Conservation (phyloP, 2,113 vertebrate genomes). For the Equus quagga region DNA sequence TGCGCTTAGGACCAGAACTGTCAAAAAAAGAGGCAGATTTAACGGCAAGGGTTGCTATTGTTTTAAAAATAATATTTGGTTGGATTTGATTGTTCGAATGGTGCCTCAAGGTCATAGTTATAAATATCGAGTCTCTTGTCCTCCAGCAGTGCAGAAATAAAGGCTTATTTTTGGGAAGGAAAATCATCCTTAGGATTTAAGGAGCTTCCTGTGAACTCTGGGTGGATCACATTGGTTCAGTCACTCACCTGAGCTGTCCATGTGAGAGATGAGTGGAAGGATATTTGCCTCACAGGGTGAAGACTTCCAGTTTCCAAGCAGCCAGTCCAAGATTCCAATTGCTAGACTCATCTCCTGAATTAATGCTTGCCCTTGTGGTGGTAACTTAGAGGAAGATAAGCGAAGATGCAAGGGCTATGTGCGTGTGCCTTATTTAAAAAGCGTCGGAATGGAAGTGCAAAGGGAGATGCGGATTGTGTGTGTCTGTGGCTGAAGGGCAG, state of each 20-base stretch:
- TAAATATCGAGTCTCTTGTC: neutral
- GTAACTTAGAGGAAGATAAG: neutral
- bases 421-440: neutral
- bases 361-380: neutral
- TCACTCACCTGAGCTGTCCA: neutral
- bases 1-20: neutral
- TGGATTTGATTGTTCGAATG: neutral
- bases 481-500: neutral
- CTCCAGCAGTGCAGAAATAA: neutral
- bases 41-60: neutral
- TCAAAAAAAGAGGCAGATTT: neutral
- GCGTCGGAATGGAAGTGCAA: neutral
- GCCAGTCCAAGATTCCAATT: neutral
- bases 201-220: neutral
- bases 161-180: neutral
- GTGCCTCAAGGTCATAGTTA: neutral
- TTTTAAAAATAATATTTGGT: neutral
- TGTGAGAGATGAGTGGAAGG: neutral
- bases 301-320: neutral
- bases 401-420: neutral
- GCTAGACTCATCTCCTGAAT: neutral
- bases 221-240: neutral
- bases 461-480: neutral
- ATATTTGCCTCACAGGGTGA: neutral
- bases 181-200: neutral